These are phyloP conservation scores for Hyperoplus immaculatus DNA, from an alignment of 2,797 vertebrate genomes.

Conservation along the genomic window DNA sequence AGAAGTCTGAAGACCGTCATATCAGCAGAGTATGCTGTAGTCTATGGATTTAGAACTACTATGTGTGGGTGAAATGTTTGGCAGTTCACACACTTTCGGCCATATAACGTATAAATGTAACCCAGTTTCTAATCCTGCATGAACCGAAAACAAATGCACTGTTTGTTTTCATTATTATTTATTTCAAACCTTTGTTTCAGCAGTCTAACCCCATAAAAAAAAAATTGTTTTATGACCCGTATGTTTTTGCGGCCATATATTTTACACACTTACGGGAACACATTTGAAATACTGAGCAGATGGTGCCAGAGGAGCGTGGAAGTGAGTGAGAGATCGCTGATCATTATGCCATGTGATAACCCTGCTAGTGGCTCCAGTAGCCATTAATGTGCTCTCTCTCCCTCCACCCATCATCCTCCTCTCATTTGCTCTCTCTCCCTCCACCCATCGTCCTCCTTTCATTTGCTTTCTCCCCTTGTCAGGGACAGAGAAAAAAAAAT, in stretches of 20 bases:
- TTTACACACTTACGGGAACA: constrained; percentile 67
- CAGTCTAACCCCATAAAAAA: constrained; percentile 47
- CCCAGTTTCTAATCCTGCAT: background rate
- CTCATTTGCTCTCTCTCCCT: background rate
- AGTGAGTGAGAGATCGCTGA: constrained; percentile 52
- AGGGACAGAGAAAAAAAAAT: constrained; percentile 15
- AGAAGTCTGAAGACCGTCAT: background rate
- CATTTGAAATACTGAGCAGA: constrained; percentile 72
- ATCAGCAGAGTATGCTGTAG: background rate
- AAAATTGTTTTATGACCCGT: constrained; percentile 50
- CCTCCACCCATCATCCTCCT: background rate
- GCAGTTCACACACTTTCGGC: background rate
- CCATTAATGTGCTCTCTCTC: constrained; percentile 41
- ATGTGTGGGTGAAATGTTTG: background rate
- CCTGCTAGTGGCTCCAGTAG: constrained; percentile 67
- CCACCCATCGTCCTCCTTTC: constrained; percentile 1
- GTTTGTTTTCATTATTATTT: background rate
- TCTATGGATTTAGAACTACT: background rate
- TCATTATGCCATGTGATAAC: constrained; percentile 78
- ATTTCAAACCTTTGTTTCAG: constrained; percentile 53
- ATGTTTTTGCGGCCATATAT: constrained; percentile 57
- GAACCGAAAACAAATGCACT: constrained; percentile 22
- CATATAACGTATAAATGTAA: background rate
- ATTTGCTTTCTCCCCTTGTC: constrained; percentile 60
- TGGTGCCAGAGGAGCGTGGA: constrained; percentile 51